A percentile compares a stretch with the other conserved stretches of the same genome.
These are phyloP conservation scores for Dysdera silvatica DNA, from an alignment of 1,140 invertebrate species.

Conservation along the genomic window DNA sequence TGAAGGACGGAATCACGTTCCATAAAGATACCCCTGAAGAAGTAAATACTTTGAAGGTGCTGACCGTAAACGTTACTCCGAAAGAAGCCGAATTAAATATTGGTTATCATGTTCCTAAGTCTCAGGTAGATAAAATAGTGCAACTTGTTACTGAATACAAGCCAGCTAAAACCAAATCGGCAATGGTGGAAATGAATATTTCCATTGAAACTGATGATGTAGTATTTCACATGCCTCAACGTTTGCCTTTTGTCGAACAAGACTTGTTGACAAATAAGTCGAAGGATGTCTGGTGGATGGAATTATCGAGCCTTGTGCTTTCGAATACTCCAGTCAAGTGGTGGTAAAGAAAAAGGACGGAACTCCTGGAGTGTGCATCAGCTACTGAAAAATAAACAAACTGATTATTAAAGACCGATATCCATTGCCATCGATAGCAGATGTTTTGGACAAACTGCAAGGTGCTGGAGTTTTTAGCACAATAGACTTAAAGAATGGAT, in stretches of 20 bases:
- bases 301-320: constrained; percentile 47
- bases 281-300: constrained; percentile 33
- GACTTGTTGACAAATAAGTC: constrained; percentile 15
- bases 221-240: neutral
- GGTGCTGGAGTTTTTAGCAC: neutral
- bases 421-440: constrained; percentile 46
- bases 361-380: constrained; percentile 36
- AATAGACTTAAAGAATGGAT: constrained; percentile 1
- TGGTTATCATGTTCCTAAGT: too few relatives aligned
- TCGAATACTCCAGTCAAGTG: constrained; percentile 41
- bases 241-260: neutral
- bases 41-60: too few relatives aligned
- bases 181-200: too few relatives aligned
- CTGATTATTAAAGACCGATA: constrained; percentile 45
- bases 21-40: too few relatives aligned
- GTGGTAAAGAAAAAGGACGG: neutral
- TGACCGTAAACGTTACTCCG: too few relatives aligned
- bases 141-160: too few relatives aligned
- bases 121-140: too few relatives aligned
- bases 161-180: too few relatives aligned
- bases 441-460: constrained; percentile 6
- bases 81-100: too few relatives aligned
- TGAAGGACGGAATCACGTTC: too few relatives aligned
- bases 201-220: too few relatives aligned
- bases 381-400: constrained; percentile 47